Percentiles rank a stretch among this genome's conserved stretches.
Evolutionary conservation across 2,797 vertebrate genomes (phyloP).

Genomic region (Tachyglossus aculeatus): DNA sequence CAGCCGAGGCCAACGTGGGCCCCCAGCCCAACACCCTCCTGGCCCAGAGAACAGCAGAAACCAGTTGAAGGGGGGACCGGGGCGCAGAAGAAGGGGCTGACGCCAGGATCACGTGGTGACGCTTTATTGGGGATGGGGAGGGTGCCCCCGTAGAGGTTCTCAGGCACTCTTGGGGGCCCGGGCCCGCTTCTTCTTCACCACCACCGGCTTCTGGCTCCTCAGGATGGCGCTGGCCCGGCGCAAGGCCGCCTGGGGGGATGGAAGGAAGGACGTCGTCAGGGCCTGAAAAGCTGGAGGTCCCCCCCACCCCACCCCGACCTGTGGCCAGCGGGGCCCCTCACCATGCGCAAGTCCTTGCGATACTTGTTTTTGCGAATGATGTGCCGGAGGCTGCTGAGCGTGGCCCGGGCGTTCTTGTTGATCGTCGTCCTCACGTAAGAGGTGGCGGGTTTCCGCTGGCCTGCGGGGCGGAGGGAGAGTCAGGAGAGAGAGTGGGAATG

Average conservation of each 20-base stretch:
- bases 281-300: accelerated
- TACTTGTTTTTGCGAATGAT: conserved; percentile 92
- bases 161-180: conserved; percentile 88
- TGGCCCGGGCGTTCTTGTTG: conserved; percentile 90
- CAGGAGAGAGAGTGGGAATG: background rate
- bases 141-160: conserved; percentile 8
- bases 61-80: background rate
- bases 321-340: conserved; percentile 52
- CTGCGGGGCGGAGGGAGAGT: conserved; percentile 53
- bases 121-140: conserved; percentile 47
- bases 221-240: conserved; percentile 90
- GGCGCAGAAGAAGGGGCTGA: accelerated
- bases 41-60: too few relatives aligned
- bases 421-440: conserved; percentile 88
- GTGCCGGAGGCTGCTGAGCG: conserved; percentile 88
- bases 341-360: conserved; percentile 90
- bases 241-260: conserved; percentile 80
- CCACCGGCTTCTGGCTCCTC: conserved; percentile 92
- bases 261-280: background rate
- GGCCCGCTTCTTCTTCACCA: conserved; percentile 90
- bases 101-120: too few relatives aligned
- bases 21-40: background rate
- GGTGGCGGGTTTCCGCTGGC: conserved; percentile 84
- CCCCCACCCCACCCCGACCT: background rate
- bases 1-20: background rate